Percentiles rank a stretch among this genome's conserved stretches.
phyloP scores from a whole-genome alignment of 1,140 invertebrate genomes.

The Heliconius nattereri region DNA sequence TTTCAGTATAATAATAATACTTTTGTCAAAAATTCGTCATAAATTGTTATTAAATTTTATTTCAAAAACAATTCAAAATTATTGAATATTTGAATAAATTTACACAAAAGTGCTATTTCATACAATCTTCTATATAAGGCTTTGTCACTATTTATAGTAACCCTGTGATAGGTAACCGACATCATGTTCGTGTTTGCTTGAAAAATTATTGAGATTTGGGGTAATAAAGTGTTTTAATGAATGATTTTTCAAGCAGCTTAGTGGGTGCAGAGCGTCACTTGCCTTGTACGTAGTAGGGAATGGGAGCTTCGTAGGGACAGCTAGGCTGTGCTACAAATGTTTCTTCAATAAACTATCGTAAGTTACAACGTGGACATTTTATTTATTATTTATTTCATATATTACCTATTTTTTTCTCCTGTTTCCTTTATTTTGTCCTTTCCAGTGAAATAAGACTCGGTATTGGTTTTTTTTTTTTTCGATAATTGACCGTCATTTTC shows the following conservation, averaged over 20 bases:
- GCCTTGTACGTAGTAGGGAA: slow-evolving; percentile 50
- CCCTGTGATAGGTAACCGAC: slow-evolving; percentile 57
- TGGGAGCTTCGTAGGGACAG: slow-evolving; percentile 69
- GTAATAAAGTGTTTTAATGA: background rate
- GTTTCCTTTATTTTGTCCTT: background rate
- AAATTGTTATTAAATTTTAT: too few species aligned
- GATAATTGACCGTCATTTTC: background rate
- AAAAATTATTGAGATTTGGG: slow-evolving; percentile 30
- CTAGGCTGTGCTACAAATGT: slow-evolving; percentile 75
- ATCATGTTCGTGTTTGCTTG: slow-evolving; percentile 39
- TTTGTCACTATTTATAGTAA: slow-evolving; percentile 54
- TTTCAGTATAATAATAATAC: too few species aligned
- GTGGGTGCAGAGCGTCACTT: slow-evolving; percentile 36
- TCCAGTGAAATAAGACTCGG: background rate
- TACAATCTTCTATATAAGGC: slow-evolving; percentile 40
- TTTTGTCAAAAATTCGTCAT: background rate
- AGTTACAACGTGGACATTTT: slow-evolving; percentile 57
- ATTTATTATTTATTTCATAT: slow-evolving; percentile 41
- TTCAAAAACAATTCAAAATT: too few species aligned
- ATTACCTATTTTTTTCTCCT: background rate
- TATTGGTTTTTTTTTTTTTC: background rate
- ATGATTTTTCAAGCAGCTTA: slow-evolving; percentile 28
- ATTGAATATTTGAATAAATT: slow-evolving; percentile 11
- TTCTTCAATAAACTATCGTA: slow-evolving; percentile 78
- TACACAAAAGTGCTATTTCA: slow-evolving; percentile 29